These are phyloP conservation scores for Bubalus kerabau DNA, from an alignment of 2,113 vertebrate species.

Conservation along the genomic window DNA sequence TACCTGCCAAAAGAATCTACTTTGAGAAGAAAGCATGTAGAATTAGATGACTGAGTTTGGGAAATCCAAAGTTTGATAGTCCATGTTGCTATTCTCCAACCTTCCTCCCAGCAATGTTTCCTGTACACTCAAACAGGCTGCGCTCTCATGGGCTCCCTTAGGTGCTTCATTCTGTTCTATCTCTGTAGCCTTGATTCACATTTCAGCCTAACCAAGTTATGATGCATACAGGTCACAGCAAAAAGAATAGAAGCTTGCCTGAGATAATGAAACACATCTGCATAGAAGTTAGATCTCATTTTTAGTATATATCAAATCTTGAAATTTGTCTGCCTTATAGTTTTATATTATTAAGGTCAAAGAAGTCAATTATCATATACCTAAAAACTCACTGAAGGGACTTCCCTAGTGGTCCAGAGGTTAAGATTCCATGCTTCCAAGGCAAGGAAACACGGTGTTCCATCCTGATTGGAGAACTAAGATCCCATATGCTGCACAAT, in stretches of 20 bases:
- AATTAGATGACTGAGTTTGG: neutral
- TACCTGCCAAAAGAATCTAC: neutral
- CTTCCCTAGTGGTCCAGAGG: neutral
- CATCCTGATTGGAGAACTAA: neutral
- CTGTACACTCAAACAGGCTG: fast-evolving
- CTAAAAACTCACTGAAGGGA: neutral
- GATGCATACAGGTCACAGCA: neutral
- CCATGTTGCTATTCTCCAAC: fast-evolving
- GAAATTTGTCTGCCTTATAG: neutral
- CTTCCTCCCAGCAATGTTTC: neutral
- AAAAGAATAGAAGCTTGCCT: neutral
- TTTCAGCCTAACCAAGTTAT: neutral
- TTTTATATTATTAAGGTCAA: neutral
- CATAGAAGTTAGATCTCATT: neutral
- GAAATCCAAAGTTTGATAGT: neutral
- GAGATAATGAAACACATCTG: neutral
- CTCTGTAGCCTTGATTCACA: neutral
- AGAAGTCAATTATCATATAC: neutral
- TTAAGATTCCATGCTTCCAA: neutral
- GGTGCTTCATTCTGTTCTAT: neutral
- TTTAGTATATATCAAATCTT: neutral
- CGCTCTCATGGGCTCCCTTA: fast-evolving
- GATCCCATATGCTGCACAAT: neutral
- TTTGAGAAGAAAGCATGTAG: neutral
- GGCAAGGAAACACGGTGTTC: neutral